Evolutionary conservation across 1,140 invertebrate species (phyloP).

Genomic region (Patella vulgata): DNA sequence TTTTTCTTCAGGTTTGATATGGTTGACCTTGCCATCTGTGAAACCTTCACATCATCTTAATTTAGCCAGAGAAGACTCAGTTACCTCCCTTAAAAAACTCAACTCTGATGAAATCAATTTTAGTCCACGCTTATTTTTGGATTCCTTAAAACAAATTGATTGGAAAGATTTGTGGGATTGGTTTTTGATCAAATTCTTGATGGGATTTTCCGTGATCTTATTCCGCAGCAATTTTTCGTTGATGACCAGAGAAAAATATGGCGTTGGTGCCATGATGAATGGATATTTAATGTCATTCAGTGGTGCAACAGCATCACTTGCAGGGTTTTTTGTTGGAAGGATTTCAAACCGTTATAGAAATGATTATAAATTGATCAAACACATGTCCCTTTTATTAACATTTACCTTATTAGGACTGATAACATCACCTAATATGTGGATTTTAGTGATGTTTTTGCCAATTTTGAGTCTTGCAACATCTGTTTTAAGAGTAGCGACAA

Average conservation of each 20-base stretch:
- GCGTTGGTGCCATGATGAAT: slow-evolving; percentile 50
- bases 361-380: slow-evolving; percentile 50
- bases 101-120: slow-evolving; percentile 44
- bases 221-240: slow-evolving; percentile 62
- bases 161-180: slow-evolving; percentile 64
- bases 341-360: slow-evolving; percentile 57
- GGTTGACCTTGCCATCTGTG: slow-evolving; percentile 42
- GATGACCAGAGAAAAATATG: slow-evolving; percentile 55
- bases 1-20: slow-evolving; percentile 46
- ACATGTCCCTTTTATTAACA: slow-evolving; percentile 48
- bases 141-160: slow-evolving; percentile 49
- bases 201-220: slow-evolving; percentile 64
- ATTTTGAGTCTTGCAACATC: slow-evolving; percentile 60
- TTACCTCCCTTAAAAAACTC: slow-evolving; percentile 26
- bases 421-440: slow-evolving; percentile 23
- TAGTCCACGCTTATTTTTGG: slow-evolving; percentile 35
- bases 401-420: slow-evolving; percentile 41
- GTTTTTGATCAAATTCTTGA: slow-evolving; percentile 63
- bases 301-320: slow-evolving; percentile 53
- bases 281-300: slow-evolving; percentile 66
- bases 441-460: slow-evolving; percentile 49
- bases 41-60: slow-evolving; percentile 10
- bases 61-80: slow-evolving; percentile 22
- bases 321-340: slow-evolving; percentile 59
- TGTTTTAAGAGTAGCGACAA: slow-evolving; percentile 53